These are phyloP conservation scores for Pogonocherus hispidulus DNA, from an alignment of 2,888 invertebrate species.

Conservation along the genomic window DNA sequence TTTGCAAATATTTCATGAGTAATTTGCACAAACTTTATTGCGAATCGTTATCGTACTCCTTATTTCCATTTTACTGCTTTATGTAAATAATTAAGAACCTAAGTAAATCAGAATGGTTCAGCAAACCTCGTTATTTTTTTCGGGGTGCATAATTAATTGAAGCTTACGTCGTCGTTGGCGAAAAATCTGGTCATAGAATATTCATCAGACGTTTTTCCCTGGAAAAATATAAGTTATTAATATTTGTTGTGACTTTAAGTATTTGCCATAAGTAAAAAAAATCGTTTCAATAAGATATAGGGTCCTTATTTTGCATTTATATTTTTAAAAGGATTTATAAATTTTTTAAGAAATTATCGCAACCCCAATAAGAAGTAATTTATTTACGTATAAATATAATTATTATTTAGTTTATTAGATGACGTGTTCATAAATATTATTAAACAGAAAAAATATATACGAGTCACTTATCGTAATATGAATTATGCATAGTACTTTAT, in stretches of 20 bases:
- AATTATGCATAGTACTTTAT: conserved; percentile 6
- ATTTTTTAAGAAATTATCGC: neutral
- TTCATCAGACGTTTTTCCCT: neutral
- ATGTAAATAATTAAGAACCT: neutral
- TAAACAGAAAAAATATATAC: conserved; percentile 1
- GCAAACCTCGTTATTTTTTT: neutral
- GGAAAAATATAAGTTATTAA: conserved; percentile 3
- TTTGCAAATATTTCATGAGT: too few species aligned
- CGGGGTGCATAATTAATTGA: conserved; percentile 7
- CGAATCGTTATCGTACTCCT: too few species aligned
- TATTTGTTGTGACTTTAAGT: neutral
- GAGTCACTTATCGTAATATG: neutral
- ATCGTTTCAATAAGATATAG: neutral
- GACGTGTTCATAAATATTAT: conserved; percentile 18
- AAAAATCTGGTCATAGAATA: conserved; percentile 1
- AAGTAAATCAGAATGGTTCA: neutral
- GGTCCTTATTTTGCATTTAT: neutral
- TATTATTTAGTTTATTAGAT: neutral
- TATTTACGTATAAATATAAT: neutral
- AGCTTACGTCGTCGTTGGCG: neutral
- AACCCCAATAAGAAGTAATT: neutral
- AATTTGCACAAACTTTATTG: too few species aligned
- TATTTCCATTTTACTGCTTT: neutral
- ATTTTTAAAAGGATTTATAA: neutral
- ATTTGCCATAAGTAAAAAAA: too few species aligned